These are phyloP conservation scores for Coptotermes formosanus DNA, from an alignment of 1,140 invertebrate species.

Conservation along the genomic window DNA sequence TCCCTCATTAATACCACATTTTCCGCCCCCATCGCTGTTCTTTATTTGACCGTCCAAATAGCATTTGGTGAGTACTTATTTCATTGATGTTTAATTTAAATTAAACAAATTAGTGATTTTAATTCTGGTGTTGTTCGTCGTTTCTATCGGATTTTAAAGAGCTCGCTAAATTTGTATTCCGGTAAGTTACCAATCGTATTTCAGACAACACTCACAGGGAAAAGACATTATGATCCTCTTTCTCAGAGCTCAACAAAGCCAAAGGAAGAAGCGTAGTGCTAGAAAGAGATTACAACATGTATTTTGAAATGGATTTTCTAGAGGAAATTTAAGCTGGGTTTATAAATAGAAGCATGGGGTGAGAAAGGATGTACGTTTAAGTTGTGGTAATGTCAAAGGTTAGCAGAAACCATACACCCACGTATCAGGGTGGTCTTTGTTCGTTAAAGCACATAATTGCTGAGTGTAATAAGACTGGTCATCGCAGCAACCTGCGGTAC, in stretches of 20 bases:
- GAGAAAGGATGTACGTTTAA: not conserved
- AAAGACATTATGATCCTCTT: not conserved
- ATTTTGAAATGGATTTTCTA: conserved; percentile 11
- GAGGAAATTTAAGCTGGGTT: conserved; percentile 6
- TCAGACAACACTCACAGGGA: not conserved
- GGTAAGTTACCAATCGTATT: not conserved
- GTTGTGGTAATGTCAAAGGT: not conserved
- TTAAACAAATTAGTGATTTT: not conserved
- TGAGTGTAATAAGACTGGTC: not conserved
- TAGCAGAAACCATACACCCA: not conserved
- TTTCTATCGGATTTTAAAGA: not conserved
- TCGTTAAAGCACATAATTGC: not conserved
- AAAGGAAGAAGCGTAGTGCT: not conserved
- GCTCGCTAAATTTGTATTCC: not conserved
- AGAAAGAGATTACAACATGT: not conserved
- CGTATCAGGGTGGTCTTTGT: not conserved
- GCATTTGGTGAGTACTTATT: too few species aligned
- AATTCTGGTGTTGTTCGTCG: not conserved
- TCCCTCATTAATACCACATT: too few species aligned
- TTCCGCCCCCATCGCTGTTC: too few species aligned
- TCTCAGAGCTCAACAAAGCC: too few species aligned
- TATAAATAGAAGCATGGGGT: not conserved
- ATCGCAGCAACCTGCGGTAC: not conserved
- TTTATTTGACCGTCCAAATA: too few species aligned
- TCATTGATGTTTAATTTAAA: not conserved